phyloP scores from a whole-genome alignment of 2,797 vertebrate genomes.

The Lagorchestes hirsutus region DNA sequence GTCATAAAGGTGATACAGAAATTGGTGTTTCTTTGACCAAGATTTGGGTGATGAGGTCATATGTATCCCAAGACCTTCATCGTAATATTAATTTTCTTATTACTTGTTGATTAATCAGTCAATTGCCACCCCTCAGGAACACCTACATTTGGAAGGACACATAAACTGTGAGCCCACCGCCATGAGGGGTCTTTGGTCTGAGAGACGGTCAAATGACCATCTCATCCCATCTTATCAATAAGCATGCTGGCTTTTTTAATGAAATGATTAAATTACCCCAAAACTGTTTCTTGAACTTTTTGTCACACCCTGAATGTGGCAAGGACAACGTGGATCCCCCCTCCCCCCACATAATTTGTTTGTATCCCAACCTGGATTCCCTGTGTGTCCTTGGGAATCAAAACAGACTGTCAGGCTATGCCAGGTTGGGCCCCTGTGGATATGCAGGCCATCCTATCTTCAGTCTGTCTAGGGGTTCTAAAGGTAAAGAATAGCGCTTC shows the following conservation, averaged over 20 bases:
- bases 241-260: neutral
- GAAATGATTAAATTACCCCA: neutral
- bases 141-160: neutral
- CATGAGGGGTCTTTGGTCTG: neutral
- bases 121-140: too few species aligned
- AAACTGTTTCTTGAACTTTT: neutral
- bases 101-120: neutral
- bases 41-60: neutral
- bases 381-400: neutral
- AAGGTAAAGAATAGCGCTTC: neutral
- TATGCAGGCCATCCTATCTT: neutral
- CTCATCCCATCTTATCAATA: neutral
- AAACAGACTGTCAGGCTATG: neutral
- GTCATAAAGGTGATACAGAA: neutral
- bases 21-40: neutral
- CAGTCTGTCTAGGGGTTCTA: neutral
- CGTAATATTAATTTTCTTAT: neutral
- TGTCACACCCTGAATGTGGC: neutral
- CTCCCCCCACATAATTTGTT: neutral
- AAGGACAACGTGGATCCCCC: neutral
- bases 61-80: neutral
- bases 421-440: neutral
- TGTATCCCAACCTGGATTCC: neutral
- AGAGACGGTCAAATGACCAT: neutral
- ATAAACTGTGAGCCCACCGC: neutral